phyloP scores from a whole-genome alignment of 37 sponge, comb jelly and placozoan genomes.

The Bolinopsis microptera region DNA sequence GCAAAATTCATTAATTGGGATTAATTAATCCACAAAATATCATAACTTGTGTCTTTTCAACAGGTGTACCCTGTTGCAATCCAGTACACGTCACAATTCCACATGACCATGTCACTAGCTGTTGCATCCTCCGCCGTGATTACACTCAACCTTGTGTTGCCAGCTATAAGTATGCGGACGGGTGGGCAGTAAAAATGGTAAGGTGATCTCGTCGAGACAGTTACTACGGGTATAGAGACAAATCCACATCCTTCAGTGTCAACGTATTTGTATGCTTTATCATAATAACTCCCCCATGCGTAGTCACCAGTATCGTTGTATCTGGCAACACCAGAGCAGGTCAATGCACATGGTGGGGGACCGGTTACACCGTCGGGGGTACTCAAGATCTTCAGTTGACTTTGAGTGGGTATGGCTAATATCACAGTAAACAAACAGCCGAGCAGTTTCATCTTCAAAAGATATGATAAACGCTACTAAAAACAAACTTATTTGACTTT shows the following conservation, averaged over 20 bases:
- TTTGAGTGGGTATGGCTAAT: no score
- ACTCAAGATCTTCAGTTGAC: neutral
- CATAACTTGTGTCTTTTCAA: no score
- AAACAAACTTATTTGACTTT: no score
- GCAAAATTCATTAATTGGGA: no score
- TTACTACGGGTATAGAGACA: neutral
- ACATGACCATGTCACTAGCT: neutral
- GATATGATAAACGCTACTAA: no score
- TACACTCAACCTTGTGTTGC: neutral
- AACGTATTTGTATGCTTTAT: neutral
- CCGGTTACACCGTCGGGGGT: neutral
- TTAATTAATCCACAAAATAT: no score
- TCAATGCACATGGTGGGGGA: neutral
- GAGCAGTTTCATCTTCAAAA: no score
- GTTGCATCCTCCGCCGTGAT: neutral
- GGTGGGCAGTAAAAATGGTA: neutral
- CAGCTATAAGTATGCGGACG: no score
- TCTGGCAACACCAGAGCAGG: neutral
- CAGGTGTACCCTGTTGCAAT: neutral
- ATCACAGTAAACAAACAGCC: no score
- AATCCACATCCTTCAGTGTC: neutral
- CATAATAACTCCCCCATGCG: neutral
- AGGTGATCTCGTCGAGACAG: neutral
- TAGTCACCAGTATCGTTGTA: neutral
- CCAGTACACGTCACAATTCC: neutral